Evolutionary conservation across 1,140 invertebrate species (phyloP).

Genomic region (Drosophila rhopaloa): DNA sequence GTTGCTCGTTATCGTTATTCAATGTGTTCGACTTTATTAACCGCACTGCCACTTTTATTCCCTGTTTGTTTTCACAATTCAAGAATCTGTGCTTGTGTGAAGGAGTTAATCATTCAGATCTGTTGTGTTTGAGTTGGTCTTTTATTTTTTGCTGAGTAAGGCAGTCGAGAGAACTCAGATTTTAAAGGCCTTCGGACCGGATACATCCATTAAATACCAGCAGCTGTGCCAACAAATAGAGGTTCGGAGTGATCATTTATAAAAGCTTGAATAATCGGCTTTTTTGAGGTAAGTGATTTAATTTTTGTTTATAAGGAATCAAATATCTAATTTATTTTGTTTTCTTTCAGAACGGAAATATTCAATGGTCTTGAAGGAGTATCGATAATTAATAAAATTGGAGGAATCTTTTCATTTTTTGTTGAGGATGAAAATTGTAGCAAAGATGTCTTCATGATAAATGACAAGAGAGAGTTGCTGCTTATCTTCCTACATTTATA

Average conservation of each 20-base stretch:
- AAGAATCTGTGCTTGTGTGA: slow-evolving; percentile 12
- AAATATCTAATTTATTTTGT: background rate
- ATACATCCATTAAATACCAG: background rate
- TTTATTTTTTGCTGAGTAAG: slow-evolving; percentile 19
- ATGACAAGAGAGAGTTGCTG: too few relatives aligned
- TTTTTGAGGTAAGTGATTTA: slow-evolving; percentile 3
- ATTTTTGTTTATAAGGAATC: background rate
- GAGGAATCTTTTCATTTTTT: background rate
- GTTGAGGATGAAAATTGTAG: too few relatives aligned
- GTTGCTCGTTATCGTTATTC: slow-evolving; percentile 29
- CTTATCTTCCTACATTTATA: too few relatives aligned
- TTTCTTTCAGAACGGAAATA: background rate
- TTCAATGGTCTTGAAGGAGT: too few relatives aligned
- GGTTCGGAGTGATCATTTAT: background rate
- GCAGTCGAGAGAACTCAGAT: background rate
- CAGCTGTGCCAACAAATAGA: slow-evolving; percentile 10
- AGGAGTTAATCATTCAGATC: slow-evolving; percentile 16
- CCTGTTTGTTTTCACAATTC: slow-evolving; percentile 22
- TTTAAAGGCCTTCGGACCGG: background rate
- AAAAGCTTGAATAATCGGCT: background rate
- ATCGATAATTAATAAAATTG: too few relatives aligned
- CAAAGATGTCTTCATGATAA: too few relatives aligned
- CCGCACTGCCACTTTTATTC: slow-evolving; percentile 11
- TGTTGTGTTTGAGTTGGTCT: background rate
- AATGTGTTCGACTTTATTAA: slow-evolving; percentile 28